These are phyloP conservation scores for Aphelocoma californica DNA, from an alignment of 2,797 vertebrate genomes.

Conservation along the genomic window DNA sequence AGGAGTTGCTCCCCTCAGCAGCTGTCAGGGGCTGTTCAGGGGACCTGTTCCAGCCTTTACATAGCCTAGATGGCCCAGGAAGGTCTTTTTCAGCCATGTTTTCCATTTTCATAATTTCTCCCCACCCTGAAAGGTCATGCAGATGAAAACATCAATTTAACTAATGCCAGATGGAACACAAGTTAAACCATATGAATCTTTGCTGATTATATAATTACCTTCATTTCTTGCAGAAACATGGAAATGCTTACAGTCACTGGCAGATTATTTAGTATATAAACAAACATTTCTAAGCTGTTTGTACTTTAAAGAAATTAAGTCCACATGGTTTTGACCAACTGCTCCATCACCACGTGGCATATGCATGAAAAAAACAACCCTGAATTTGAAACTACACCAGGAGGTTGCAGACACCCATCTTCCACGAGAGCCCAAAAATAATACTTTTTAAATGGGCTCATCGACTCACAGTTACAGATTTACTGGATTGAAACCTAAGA, in stretches of 20 bases:
- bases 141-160: conserved; percentile 42
- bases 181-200: conserved; percentile 47
- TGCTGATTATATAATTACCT: conserved; percentile 33
- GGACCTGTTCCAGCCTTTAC: not conserved
- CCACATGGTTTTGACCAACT: conserved; percentile 15
- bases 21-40: not conserved
- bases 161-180: conserved; percentile 43
- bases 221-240: conserved; percentile 13
- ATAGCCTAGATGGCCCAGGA: not conserved
- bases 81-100: not conserved
- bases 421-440: not conserved
- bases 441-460: not conserved
- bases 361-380: not conserved
- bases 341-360: not conserved
- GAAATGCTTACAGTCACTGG: conserved; percentile 11
- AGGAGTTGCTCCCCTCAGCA: not conserved
- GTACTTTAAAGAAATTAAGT: conserved; percentile 35
- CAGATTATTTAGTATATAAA: conserved; percentile 18
- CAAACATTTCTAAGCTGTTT: conserved; percentile 39
- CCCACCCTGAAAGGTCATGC: conserved; percentile 5
- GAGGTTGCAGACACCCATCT: not conserved
- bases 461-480: not conserved
- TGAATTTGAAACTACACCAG: not conserved
- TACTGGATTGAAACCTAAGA: not conserved
- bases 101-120: not conserved